These are phyloP conservation scores for Lymantria dispar DNA, from an alignment of 2,888 invertebrate species.

Conservation along the genomic window DNA sequence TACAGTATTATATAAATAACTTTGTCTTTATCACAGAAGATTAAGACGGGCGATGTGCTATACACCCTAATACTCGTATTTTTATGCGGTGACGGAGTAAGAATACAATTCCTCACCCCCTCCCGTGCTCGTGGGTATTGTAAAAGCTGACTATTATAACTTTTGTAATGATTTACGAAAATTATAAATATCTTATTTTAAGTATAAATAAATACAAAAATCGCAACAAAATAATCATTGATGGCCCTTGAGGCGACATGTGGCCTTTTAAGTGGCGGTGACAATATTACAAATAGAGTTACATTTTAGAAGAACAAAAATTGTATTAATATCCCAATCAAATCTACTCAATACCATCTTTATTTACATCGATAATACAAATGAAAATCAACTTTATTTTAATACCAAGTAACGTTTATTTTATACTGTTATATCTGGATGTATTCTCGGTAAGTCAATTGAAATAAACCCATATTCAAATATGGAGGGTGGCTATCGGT, in stretches of 20 bases:
- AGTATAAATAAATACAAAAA: conserved; percentile 42
- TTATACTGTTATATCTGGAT: conserved; percentile 11
- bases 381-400: conserved; percentile 11
- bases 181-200: background rate
- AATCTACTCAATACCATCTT: conserved; percentile 41
- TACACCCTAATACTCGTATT: no score
- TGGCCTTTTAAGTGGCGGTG: conserved; percentile 79
- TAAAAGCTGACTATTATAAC: no score
- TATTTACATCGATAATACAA: conserved; percentile 16
- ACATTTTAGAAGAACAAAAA: conserved; percentile 70
- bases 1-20: no score
- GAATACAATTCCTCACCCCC: no score
- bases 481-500: conserved; percentile 71
- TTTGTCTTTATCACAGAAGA: no score
- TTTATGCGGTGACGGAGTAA: no score
- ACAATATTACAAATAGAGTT: conserved; percentile 80
- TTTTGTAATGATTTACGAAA: no score
- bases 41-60: no score
- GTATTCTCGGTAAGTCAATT: conserved; percentile 58
- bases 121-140: no score
- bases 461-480: conserved; percentile 78
- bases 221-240: conserved; percentile 59
- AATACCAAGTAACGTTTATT: conserved; percentile 13
- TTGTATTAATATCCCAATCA: conserved; percentile 57
- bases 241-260: conserved; percentile 78